Conservation (phyloP, 2,888 invertebrate species). For the Linnaemya tessellans region DNA sequence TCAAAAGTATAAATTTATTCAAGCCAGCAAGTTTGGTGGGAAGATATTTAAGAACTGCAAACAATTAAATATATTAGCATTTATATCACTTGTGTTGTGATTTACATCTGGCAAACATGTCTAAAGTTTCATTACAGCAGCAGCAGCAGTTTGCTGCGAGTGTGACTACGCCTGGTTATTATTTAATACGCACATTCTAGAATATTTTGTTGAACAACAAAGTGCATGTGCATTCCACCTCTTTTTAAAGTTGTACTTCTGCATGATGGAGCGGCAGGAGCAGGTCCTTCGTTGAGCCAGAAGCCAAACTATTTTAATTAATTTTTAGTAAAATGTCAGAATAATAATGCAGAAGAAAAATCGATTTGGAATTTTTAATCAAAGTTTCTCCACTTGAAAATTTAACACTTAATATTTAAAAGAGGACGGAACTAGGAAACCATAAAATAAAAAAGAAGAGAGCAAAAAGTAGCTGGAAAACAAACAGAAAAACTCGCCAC, state of each 20-base stretch:
- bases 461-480: conserved; percentile 6
- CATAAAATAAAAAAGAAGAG: conserved; percentile 2
- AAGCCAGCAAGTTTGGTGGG: background rate
- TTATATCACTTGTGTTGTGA: conserved; percentile 30
- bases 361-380: conserved; percentile 68
- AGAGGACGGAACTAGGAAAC: conserved; percentile 24
- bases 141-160: background rate
- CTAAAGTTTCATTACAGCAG: conserved; percentile 7
- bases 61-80: conserved; percentile 37
- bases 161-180: background rate
- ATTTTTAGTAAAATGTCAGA: conserved; percentile 52
- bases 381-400: conserved; percentile 70
- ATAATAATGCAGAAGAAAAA: conserved; percentile 33
- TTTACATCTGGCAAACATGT: conserved; percentile 13
- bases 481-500: background rate
- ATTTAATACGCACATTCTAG: background rate
- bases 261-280: background rate
- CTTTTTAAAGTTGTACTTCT: background rate
- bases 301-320: conserved; percentile 63
- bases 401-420: conserved; percentile 36
- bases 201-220: background rate
- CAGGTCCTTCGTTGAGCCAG: background rate
- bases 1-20: background rate
- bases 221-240: conserved; percentile 6
- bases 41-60: background rate